Percentiles rank a stretch among this genome's conserved stretches.
These are phyloP conservation scores for Drosophila tropicalis DNA, from an alignment of 1,140 invertebrate genomes.

Conservation along the genomic window DNA sequence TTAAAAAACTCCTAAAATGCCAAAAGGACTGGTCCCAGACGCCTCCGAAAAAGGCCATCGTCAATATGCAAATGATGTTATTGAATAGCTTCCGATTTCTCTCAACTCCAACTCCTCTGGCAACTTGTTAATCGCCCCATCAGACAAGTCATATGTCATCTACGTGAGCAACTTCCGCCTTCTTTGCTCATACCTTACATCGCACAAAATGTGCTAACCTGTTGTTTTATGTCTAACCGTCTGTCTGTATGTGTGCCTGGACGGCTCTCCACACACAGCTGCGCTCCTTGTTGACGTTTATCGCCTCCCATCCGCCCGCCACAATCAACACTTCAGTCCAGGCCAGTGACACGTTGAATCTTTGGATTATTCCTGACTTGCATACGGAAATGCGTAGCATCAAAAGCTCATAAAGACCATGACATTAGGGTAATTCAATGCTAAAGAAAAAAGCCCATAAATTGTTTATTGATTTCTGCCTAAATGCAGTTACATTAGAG, in stretches of 20 bases:
- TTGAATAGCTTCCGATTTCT: slow-evolving; percentile 42
- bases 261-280: not conserved
- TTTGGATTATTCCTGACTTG: slow-evolving; percentile 44
- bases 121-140: slow-evolving; percentile 57
- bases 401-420: slow-evolving; percentile 29
- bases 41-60: slow-evolving; percentile 21
- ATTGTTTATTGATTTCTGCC: not conserved
- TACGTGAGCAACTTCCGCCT: slow-evolving; percentile 39
- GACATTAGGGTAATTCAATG: slow-evolving; percentile 34
- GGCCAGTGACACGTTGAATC: slow-evolving; percentile 38
- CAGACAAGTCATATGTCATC: slow-evolving; percentile 66
- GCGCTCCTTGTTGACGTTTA: slow-evolving; percentile 40
- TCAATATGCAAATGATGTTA: slow-evolving; percentile 56
- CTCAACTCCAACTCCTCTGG: slow-evolving; percentile 2
- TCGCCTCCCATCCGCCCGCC: slow-evolving; percentile 1
- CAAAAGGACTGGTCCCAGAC: slow-evolving; percentile 24
- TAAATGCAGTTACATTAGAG: not conserved
- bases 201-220: slow-evolving; percentile 22
- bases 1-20: slow-evolving; percentile 65
- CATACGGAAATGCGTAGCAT: slow-evolving; percentile 46
- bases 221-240: slow-evolving; percentile 15
- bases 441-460: not conserved
- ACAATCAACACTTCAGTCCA: slow-evolving; percentile 27
- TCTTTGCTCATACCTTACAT: slow-evolving; percentile 26
- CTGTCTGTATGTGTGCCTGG: not conserved